These are phyloP conservation scores for Calephelis nemesis DNA, from an alignment of 1,140 invertebrate genomes.

Conservation along the genomic window DNA sequence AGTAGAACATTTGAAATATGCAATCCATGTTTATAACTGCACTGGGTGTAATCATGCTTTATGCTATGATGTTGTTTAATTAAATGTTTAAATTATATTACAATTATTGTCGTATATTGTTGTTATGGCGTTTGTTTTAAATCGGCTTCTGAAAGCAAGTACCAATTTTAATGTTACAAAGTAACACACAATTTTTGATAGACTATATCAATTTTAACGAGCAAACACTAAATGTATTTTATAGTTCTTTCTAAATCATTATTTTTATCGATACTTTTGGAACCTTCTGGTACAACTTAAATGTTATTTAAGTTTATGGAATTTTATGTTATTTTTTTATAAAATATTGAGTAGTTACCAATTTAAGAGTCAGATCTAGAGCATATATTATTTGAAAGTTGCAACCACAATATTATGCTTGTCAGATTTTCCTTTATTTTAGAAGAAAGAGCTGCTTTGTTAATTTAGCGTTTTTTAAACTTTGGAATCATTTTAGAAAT, in stretches of 20 bases:
- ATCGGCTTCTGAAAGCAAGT: constrained; percentile 12
- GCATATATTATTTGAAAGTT: too few relatives aligned
- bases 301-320: too few relatives aligned
- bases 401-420: neutral
- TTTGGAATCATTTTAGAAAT: constrained; percentile 27
- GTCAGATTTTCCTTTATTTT: neutral
- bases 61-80: constrained; percentile 31
- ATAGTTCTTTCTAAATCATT: constrained; percentile 1
- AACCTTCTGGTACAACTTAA: too few relatives aligned
- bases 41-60: constrained; percentile 19
- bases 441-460: neutral
- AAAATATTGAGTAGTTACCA: too few relatives aligned
- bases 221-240: constrained; percentile 1
- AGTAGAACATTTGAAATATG: neutral
- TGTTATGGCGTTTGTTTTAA: constrained; percentile 9
- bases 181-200: constrained; percentile 12
- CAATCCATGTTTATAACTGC: neutral
- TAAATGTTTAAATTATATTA: constrained; percentile 30
- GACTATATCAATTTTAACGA: constrained; percentile 2
- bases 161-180: constrained; percentile 13
- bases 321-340: too few relatives aligned
- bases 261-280: too few relatives aligned
- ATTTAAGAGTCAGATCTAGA: too few relatives aligned
- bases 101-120: constrained; percentile 23
- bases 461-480: neutral